Conservation (phyloP, 2,888 invertebrate genomes). For the Micoletzkya japonica region DNA sequence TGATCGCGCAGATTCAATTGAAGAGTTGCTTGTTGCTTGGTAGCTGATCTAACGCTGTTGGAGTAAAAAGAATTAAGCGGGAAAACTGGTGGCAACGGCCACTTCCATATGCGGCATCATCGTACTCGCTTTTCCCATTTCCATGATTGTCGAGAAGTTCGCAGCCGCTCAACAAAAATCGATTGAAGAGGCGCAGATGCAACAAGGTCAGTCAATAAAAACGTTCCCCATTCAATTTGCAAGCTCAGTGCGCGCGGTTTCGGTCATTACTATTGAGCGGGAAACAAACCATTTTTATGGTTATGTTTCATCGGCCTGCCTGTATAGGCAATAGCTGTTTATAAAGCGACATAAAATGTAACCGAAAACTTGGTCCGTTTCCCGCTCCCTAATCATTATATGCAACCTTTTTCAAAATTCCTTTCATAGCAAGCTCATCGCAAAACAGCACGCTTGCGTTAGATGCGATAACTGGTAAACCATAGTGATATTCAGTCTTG, state of each 20-base stretch:
- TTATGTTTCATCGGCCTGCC: no score
- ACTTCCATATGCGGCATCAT: constrained; percentile 61
- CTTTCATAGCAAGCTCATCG: no score
- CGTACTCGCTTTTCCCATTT: constrained; percentile 61
- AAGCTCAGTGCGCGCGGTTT: neutral
- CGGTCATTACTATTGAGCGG: no score
- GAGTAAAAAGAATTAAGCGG: no score
- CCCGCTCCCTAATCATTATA: no score
- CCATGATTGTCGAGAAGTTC: constrained; percentile 63
- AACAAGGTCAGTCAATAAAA: constrained; percentile 45
- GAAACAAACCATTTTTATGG: no score
- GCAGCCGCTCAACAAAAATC: constrained; percentile 59
- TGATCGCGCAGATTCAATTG: neutral
- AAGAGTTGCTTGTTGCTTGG: neutral
- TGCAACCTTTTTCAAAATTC: neutral
- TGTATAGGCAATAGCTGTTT: no score
- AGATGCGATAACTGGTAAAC: no score
- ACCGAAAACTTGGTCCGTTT: no score
- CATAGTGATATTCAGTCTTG: no score
- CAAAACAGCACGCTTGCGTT: no score
- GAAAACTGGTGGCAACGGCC: constrained; percentile 60
- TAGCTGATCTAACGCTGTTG: neutral
- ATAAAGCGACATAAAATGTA: no score
- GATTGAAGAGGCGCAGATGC: constrained; percentile 55
- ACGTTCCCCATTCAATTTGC: neutral